These are phyloP conservation scores for Parotocinclus haroldoi DNA, from an alignment of 2,797 vertebrate species.

Conservation along the genomic window DNA sequence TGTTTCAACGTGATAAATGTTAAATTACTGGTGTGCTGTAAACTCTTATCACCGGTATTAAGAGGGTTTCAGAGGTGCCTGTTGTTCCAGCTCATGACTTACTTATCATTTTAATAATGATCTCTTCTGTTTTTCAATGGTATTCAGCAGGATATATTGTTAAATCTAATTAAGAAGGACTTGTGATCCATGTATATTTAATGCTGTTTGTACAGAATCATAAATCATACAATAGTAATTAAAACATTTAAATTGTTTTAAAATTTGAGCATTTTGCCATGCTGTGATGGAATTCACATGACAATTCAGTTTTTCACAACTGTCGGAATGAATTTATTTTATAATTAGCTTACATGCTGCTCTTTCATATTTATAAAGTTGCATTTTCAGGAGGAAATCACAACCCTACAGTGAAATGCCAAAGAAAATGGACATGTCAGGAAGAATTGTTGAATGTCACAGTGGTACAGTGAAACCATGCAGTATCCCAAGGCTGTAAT, in stretches of 20 bases:
- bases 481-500: constrained; percentile 34
- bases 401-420: background rate
- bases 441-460: background rate
- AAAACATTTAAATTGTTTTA: background rate
- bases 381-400: background rate
- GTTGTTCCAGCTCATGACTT: constrained; percentile 19
- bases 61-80: constrained; percentile 24
- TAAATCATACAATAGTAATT: background rate
- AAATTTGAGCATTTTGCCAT: background rate
- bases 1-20: constrained; percentile 30
- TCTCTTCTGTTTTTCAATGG: constrained; percentile 18
- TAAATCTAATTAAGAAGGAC: background rate
- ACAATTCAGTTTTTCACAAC: background rate
- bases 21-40: constrained; percentile 60
- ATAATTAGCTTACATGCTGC: background rate
- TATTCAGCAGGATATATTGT: constrained; percentile 1
- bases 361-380: background rate
- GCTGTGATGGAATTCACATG: background rate
- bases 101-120: constrained; percentile 11
- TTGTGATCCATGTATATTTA: constrained; percentile 3
- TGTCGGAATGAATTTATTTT: background rate
- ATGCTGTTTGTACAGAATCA: background rate
- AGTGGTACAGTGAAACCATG: constrained; percentile 16
- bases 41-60: constrained; percentile 37
- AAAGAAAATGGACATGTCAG: background rate